Evolutionary conservation across 2,888 invertebrate species (phyloP), one percentile per base, ranked within the genome.

Genomic region (Tenthredo mesomela): DNA sequence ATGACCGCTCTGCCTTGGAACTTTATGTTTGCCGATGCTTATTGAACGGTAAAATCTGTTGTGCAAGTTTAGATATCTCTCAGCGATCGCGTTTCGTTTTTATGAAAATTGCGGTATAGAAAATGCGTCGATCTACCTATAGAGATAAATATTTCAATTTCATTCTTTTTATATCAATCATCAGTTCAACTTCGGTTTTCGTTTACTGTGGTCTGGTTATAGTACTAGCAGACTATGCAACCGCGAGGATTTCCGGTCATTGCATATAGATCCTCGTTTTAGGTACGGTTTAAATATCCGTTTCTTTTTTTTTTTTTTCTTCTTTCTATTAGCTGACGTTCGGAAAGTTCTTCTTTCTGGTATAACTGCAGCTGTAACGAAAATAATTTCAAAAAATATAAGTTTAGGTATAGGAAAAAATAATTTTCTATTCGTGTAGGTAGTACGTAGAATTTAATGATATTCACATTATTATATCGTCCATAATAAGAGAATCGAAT

Each of bases 31-130:
- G 21, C 29, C n/a, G 40, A 43, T 73, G 71, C 18, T 73, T 73
- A 73, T 73, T 73, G 40, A 73, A 73, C 71, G 71, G 71, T 73
- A 73, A 73, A 73, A 73, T 73, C 71, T n/a, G 71, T 73, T 73
- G 40, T 43, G 71, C 71, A 73, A 73, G n/a, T 73, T 73, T 73
- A 73, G 71, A 73, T 73, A 73, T 73, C 71, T 70, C 70, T 0
- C 25, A 2, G 12, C 71, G 71, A 73, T 40, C 40, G 18, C 40
- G 71, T 40, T 73, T 21, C 6, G 33, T n/a, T 73, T 43, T 21
- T 40, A 21, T 21, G 18, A 21, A 73, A 73, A 73, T 10, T 73
- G 61, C 61, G 61, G 61, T 61, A 54, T 54, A 25, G 67, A 67
- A 67, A 67, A 67, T 67, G 33, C 67, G 67, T 67, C 33, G 29